phyloP scores from a whole-genome alignment of 2,888 invertebrate genomes.

The Ametastegia equiseti region DNA sequence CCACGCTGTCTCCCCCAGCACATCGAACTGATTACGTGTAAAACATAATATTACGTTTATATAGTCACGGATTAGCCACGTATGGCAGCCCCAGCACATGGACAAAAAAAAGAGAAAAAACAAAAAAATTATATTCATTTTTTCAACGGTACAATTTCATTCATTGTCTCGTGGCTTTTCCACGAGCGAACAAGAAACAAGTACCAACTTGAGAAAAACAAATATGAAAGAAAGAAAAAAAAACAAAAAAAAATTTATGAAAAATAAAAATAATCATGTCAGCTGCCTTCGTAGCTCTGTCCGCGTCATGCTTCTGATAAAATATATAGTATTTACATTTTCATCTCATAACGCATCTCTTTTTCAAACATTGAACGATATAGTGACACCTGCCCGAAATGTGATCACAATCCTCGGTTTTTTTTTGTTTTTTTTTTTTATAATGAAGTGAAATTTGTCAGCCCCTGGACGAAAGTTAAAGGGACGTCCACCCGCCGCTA shows the following conservation, averaged over 20 bases:
- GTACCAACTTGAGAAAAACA: background rate
- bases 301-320: slow-evolving; percentile 35
- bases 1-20: slow-evolving; percentile 51
- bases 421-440: background rate
- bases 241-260: background rate
- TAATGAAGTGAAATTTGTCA: background rate
- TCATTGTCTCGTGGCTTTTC: background rate
- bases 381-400: background rate
- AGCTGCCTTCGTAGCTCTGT: slow-evolving; percentile 36
- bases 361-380: background rate
- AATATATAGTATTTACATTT: slow-evolving; percentile 27
- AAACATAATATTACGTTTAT: slow-evolving; percentile 33
- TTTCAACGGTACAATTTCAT: slow-evolving; percentile 2
- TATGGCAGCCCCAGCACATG: slow-evolving; percentile 12
- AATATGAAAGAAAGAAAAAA: background rate
- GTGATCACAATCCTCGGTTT: background rate
- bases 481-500: no score
- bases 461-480: background rate
- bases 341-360: slow-evolving; percentile 22
- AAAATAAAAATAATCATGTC: background rate
- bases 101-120: background rate
- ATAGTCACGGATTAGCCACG: slow-evolving; percentile 36
- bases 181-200: background rate
- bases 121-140: slow-evolving; percentile 8
- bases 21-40: slow-evolving; percentile 60